phyloP scores from a whole-genome alignment of 2,113 vertebrate genomes.

The Rhipidura dahli region DNA sequence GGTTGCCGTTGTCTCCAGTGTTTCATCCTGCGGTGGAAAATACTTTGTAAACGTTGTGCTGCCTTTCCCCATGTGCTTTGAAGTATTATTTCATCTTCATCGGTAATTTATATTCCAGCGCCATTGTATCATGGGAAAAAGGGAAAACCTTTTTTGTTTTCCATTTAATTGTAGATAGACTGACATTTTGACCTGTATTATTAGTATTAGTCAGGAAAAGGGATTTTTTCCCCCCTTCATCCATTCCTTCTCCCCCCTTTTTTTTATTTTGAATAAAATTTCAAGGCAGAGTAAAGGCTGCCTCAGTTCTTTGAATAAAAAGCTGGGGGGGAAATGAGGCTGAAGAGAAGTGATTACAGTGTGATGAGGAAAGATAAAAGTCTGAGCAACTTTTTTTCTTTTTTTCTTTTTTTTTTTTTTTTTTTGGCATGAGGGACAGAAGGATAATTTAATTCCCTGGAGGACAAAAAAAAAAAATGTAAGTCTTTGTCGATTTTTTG shows the following conservation, averaged over 20 bases:
- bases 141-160: conserved; percentile 73
- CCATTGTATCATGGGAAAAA: conserved; percentile 76
- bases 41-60: conserved; percentile 74
- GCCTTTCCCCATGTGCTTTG: conserved; percentile 74
- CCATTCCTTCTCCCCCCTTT: neutral
- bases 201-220: conserved; percentile 76
- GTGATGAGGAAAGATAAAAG: conserved; percentile 70
- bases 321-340: conserved; percentile 40
- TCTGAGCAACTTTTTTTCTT: conserved; percentile 47
- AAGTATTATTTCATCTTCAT: conserved; percentile 80
- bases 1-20: conserved; percentile 66
- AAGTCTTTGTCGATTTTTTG: conserved; percentile 57
- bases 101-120: conserved; percentile 77
- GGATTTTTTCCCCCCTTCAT: conserved; percentile 62
- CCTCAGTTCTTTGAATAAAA: conserved; percentile 67
- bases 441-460: conserved; percentile 51
- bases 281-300: conserved; percentile 70
- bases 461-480: conserved; percentile 18
- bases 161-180: conserved; percentile 74
- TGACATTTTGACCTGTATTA: conserved; percentile 81
- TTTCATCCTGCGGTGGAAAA: conserved; percentile 66
- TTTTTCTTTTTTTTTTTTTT: neutral
- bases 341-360: conserved; percentile 73
- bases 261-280: conserved; percentile 68
- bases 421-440: neutral